Evolutionary conservation across 1,140 invertebrate species (phyloP).

Genomic region (Drosophila equinoxialis): DNA sequence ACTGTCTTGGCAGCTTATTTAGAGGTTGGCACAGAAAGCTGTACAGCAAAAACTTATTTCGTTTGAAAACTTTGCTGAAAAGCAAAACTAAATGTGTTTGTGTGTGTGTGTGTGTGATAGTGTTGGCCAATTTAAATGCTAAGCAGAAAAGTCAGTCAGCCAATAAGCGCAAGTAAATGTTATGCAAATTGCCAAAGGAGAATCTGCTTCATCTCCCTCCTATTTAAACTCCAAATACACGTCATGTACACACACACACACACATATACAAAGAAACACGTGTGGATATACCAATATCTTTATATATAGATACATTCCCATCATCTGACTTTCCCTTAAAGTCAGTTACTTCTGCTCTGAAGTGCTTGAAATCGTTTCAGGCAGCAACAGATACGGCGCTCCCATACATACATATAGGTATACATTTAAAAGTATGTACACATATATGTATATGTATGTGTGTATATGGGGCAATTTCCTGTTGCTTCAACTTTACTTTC

Average conservation of each 20-base stretch:
- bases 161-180: slow-evolving; percentile 52
- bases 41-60: slow-evolving; percentile 2
- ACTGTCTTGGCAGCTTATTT: background rate
- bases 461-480: slow-evolving; percentile 30
- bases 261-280: background rate
- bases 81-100: slow-evolving; percentile 13
- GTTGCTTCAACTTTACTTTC: slow-evolving; percentile 44
- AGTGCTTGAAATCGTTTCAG: slow-evolving; percentile 14
- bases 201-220: background rate
- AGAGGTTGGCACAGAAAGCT: background rate
- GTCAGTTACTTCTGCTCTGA: background rate
- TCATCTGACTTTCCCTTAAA: too few species aligned
- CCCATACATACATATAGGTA: slow-evolving; percentile 9
- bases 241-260: slow-evolving; percentile 1
- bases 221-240: background rate
- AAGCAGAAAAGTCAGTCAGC: slow-evolving; percentile 31
- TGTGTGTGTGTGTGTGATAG: slow-evolving; percentile 16
- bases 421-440: background rate
- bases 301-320: background rate
- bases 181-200: slow-evolving; percentile 51
- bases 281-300: too few species aligned
- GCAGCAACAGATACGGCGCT: slow-evolving; percentile 21
- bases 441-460: background rate
- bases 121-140: slow-evolving; percentile 53
- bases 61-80: slow-evolving; percentile 12